phyloP scores from a whole-genome alignment of 2,113 vertebrate genomes.

The Sebastes schlegelii region DNA sequence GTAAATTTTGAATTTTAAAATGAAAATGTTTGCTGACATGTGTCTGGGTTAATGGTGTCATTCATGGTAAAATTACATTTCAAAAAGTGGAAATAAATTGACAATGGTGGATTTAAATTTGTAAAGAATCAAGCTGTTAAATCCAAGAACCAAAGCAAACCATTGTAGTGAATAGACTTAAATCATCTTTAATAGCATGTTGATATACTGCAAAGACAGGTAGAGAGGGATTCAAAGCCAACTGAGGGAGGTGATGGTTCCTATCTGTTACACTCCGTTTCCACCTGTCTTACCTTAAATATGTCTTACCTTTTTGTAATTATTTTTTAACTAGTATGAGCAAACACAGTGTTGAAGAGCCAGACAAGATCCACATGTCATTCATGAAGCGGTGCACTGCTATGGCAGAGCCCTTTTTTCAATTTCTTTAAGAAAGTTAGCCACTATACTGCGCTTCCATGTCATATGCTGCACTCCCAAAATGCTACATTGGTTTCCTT shows the following conservation, averaged over 20 bases:
- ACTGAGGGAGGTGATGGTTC: conserved; percentile 66
- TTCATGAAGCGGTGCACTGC: conserved; percentile 71
- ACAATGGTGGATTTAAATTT: background rate
- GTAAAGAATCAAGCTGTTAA: background rate
- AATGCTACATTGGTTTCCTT: conserved; percentile 75
- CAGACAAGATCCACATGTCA: conserved; percentile 55
- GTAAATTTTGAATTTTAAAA: background rate
- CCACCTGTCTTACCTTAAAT: conserved; percentile 47
- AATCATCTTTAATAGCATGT: conserved; percentile 85
- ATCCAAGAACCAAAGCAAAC: conserved; percentile 51
- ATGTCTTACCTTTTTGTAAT: conserved; percentile 14
- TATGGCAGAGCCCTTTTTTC: conserved; percentile 79
- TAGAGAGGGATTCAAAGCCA: conserved; percentile 73
- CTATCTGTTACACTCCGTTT: conserved; percentile 56
- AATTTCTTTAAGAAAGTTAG: conserved; percentile 57
- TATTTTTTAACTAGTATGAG: conserved; percentile 47
- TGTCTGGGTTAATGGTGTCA: background rate
- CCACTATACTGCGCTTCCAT: conserved; percentile 29
- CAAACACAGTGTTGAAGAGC: conserved; percentile 73
- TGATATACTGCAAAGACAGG: conserved; percentile 80
- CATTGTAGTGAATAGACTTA: conserved; percentile 68
- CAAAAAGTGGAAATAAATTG: background rate
- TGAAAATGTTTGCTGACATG: background rate
- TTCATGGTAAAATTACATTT: background rate
- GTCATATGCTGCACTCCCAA: conserved; percentile 53